phyloP scores from a whole-genome alignment of 2,888 invertebrate genomes.

The Habroteleia sp. region DNA sequence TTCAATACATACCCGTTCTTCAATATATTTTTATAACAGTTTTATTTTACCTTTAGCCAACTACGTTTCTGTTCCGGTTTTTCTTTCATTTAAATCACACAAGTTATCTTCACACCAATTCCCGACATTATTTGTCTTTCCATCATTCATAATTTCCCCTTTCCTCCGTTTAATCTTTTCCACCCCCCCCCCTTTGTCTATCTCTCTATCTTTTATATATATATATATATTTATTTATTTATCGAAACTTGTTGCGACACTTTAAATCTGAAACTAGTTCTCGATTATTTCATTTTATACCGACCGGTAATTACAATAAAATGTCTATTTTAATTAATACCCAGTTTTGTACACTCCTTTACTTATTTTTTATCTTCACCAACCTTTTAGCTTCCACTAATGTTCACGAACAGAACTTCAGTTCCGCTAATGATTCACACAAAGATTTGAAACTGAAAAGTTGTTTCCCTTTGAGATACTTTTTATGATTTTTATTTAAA shows the following conservation, averaged over 20 bases:
- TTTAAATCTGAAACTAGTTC: no score
- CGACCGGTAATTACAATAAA: slow-evolving; percentile 18
- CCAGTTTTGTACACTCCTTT: no score
- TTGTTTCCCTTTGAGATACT: no score
- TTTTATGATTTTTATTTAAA: no score
- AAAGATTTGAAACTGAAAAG: no score
- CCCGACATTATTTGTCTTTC: slow-evolving; percentile 42
- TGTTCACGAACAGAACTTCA: no score
- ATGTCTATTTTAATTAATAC: slow-evolving; percentile 26
- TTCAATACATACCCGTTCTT: slow-evolving; percentile 72
- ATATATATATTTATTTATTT: neutral
- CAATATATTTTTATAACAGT: slow-evolving; percentile 69
- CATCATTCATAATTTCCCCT: neutral
- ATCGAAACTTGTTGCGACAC: slow-evolving; percentile 17
- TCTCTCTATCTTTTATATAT: neutral
- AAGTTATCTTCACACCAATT: slow-evolving; percentile 45
- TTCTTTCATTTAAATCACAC: slow-evolving; percentile 40
- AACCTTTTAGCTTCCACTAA: no score
- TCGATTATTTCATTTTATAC: no score
- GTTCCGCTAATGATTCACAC: no score
- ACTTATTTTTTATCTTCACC: no score
- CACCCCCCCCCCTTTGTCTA: no score
- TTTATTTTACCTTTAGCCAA: slow-evolving; percentile 65
- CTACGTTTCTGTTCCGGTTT: slow-evolving; percentile 63
- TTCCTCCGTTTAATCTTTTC: no score